Evolutionary conservation across 1,140 invertebrate genomes (phyloP).

Genomic region (Steinernema feltiae): DNA sequence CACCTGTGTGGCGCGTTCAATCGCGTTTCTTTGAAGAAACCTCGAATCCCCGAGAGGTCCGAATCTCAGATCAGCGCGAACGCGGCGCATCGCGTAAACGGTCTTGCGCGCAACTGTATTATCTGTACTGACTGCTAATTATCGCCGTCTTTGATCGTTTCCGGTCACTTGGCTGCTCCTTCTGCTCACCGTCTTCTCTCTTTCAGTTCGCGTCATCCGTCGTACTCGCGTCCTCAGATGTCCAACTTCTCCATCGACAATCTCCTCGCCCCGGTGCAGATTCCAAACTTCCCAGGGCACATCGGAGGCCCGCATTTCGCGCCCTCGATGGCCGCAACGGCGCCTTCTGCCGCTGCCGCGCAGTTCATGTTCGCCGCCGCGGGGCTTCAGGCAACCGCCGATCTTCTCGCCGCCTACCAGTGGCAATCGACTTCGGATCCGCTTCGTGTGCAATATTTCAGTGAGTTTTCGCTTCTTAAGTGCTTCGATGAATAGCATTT

Average conservation of each 20-base stretch:
- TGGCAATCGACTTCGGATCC: constrained; percentile 11
- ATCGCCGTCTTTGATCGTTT: constrained; percentile 13
- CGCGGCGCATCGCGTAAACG: background rate
- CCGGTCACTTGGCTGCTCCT: constrained; percentile 14
- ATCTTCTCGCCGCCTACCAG: background rate
- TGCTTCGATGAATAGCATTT: constrained; percentile 8
- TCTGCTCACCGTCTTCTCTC: background rate
- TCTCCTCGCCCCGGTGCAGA: background rate
- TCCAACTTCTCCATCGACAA: constrained; percentile 11
- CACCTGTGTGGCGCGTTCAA: constrained; percentile 5
- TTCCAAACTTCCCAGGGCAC: background rate
- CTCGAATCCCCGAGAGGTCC: background rate
- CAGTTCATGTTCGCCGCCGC: background rate
- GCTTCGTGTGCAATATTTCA: background rate
- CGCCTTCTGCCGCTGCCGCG: constrained; percentile 11
- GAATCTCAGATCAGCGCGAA: background rate
- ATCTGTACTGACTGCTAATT: constrained; percentile 4
- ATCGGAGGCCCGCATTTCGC: background rate
- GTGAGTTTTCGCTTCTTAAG: constrained; percentile 9
- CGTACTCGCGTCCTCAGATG: background rate
- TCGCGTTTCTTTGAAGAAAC: too few relatives aligned
- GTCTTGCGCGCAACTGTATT: constrained; percentile 1
- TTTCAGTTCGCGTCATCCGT: too few relatives aligned
- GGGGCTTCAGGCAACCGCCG: background rate
- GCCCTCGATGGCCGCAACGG: constrained; percentile 6